A percentile compares a stretch with the other conserved stretches of the same genome.
Evolutionary conservation across 1,140 invertebrate species (phyloP).

Genomic region (Orussus abietinus): DNA sequence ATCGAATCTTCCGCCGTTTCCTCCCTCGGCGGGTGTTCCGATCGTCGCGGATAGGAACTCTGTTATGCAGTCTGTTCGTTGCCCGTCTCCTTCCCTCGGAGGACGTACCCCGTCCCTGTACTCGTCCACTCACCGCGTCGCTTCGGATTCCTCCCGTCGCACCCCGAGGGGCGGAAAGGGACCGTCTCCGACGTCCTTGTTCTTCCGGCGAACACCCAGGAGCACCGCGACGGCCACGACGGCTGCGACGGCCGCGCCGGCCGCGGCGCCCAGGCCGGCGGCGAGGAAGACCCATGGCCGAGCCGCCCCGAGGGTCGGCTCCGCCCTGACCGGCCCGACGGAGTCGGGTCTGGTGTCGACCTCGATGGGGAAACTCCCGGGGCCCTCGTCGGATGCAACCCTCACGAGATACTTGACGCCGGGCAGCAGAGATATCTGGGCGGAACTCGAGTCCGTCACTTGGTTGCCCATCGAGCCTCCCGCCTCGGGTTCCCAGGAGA

Average conservation of each 20-base stretch:
- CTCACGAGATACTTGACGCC: slow-evolving; percentile 45
- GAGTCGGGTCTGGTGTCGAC: slow-evolving; percentile 39
- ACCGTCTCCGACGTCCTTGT: slow-evolving; percentile 18
- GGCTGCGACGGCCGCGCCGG: slow-evolving; percentile 24
- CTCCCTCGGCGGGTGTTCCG: too few species aligned
- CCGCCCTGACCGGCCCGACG: slow-evolving; percentile 28
- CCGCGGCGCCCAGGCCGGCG: slow-evolving; percentile 19
- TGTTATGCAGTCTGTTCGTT: slow-evolving; percentile 51
- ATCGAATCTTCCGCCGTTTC: slow-evolving; percentile 13
- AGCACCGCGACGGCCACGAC: slow-evolving; percentile 15
- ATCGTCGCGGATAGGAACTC: slow-evolving; percentile 47
- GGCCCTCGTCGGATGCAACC: slow-evolving; percentile 45
- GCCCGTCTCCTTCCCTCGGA: too few species aligned
- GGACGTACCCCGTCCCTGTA: too few species aligned
- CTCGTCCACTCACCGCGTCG: too few species aligned
- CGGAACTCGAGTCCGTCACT: slow-evolving; percentile 40
- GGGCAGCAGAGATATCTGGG: slow-evolving; percentile 45
- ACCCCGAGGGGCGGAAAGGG: too few species aligned
- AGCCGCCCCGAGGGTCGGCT: background rate
- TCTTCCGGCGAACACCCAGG: slow-evolving; percentile 20
- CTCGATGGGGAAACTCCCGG: slow-evolving; percentile 47
- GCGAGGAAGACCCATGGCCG: slow-evolving; percentile 27
- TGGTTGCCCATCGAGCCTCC: slow-evolving; percentile 50
- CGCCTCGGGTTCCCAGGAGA: slow-evolving; percentile 47
- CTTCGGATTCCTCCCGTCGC: too few species aligned